phyloP scores from a whole-genome alignment of 2,113 vertebrate species.

The Poeciliopsis retropinna region DNA sequence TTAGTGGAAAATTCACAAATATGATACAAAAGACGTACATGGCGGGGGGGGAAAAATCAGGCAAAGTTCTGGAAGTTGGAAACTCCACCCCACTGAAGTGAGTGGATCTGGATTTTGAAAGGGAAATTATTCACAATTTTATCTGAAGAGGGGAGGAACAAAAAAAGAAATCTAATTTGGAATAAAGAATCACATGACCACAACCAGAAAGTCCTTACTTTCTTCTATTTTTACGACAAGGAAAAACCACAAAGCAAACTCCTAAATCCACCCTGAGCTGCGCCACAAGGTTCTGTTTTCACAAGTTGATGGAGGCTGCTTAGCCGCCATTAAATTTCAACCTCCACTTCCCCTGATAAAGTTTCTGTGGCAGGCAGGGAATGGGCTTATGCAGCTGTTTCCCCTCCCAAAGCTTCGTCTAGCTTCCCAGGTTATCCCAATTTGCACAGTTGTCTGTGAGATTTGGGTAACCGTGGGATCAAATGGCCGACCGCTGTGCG shows the following conservation, averaged over 20 bases:
- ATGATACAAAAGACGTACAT: slow-evolving; percentile 32
- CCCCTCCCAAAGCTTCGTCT: slow-evolving; percentile 45
- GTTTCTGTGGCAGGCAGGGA: slow-evolving; percentile 47
- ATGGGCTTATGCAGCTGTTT: slow-evolving; percentile 69
- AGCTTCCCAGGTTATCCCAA: slow-evolving; percentile 55
- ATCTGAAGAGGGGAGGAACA: not conserved
- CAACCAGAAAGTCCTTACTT: slow-evolving; percentile 41
- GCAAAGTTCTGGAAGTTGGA: not conserved
- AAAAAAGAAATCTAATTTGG: not conserved
- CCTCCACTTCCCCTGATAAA: slow-evolving; percentile 66
- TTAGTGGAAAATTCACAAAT: slow-evolving; percentile 38
- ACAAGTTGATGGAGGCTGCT: slow-evolving; percentile 56
- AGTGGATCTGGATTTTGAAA: not conserved
- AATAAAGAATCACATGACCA: slow-evolving; percentile 36
- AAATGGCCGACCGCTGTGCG: slow-evolving; percentile 13
- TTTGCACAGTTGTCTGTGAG: slow-evolving; percentile 70
- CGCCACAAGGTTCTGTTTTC: slow-evolving; percentile 71
- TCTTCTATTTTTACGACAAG: slow-evolving; percentile 53
- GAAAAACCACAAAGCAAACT: slow-evolving; percentile 46
- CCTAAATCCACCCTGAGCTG: slow-evolving; percentile 60
- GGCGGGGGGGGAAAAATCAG: not conserved
- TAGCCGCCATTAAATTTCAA: slow-evolving; percentile 62
- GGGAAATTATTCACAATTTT: not conserved
- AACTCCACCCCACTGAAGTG: not conserved
- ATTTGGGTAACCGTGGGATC: slow-evolving; percentile 55